A percentile compares a stretch with the other conserved stretches of the same genome.
Evolutionary conservation across 1,140 invertebrate species (phyloP).

Genomic region (Planococcus citri): DNA sequence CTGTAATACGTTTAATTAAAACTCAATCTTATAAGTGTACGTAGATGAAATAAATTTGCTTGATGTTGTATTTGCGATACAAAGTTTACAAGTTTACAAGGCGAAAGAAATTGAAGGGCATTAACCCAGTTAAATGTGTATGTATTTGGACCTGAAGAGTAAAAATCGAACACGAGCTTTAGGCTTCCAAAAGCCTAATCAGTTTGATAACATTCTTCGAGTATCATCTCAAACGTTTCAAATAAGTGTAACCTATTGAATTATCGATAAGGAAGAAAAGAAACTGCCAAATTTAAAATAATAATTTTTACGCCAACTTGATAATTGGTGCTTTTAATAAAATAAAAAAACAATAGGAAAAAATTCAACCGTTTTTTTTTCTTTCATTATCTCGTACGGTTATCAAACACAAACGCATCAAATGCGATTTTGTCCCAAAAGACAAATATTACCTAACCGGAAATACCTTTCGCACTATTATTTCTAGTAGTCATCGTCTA

Average conservation of each 20-base stretch:
- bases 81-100: neutral
- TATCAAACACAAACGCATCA: neutral
- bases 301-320: neutral
- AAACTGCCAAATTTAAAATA: neutral
- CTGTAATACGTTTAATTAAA: neutral
- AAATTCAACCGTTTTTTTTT: neutral
- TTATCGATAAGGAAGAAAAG: neutral
- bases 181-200: neutral
- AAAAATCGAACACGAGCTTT: neutral
- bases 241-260: no score
- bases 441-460: neutral
- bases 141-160: neutral
- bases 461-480: neutral
- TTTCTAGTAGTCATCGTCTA: constrained; percentile 2
- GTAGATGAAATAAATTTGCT: neutral
- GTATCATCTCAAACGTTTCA: neutral
- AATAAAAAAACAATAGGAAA: no score
- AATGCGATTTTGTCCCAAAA: neutral
- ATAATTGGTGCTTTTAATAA: no score
- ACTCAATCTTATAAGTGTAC: neutral
- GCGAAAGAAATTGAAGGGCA: neutral
- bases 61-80: neutral
- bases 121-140: neutral
- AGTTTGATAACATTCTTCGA: neutral
- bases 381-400: neutral